Evolutionary conservation across 2,797 vertebrate species (phyloP), one percentile per base, ranked within the genome.

Genomic region (Gobionotothen gibberifrons): DNA sequence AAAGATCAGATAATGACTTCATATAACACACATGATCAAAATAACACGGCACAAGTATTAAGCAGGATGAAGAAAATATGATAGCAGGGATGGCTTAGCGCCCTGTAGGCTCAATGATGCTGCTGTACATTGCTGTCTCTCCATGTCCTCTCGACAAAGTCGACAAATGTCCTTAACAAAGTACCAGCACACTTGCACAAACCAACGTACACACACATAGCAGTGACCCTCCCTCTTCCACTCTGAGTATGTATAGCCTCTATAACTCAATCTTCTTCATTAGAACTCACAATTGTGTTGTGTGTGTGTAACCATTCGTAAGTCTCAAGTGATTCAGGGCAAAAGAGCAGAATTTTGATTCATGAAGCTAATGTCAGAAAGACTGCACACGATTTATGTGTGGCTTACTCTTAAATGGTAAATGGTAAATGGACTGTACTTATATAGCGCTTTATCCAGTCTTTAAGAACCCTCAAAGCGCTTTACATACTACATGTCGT

Each of bases 211-310:
- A 36, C 48, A 55, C 29, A 56, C 39, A 42, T 40, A 63, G 48
- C 42, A 56, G 65, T 42, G 60, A 68, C 32, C 32, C 49, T 62
- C 61, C 59, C 49, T 76, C 71, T 74, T 76, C 22, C 69, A 29
- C 44, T 62, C 13, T 44, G 52, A 39, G 48, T 85, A 73, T 89
- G 89, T 86, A 84, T 68, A 72, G 61, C 81, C 64, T 51, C 54
- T 39, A 74, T 83, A 84, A 87, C 67, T 87, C 76, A 80, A 72
- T 77, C 61, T 76, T 77, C 68, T 84, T 87, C 62, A 74, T 81
- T 79, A 76, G 43, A 79, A 79, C 79, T 87, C 76, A 58, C 69
- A 74, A 46, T 79, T 63, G 43, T 72, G 52, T 36, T 29, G 62
- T 55, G 12, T 4, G 9, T 36, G 5, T 61, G 39, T 26, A 21